These are phyloP conservation scores for Amphipoea oculea DNA, from an alignment of 2,888 invertebrate genomes.

Conservation along the genomic window DNA sequence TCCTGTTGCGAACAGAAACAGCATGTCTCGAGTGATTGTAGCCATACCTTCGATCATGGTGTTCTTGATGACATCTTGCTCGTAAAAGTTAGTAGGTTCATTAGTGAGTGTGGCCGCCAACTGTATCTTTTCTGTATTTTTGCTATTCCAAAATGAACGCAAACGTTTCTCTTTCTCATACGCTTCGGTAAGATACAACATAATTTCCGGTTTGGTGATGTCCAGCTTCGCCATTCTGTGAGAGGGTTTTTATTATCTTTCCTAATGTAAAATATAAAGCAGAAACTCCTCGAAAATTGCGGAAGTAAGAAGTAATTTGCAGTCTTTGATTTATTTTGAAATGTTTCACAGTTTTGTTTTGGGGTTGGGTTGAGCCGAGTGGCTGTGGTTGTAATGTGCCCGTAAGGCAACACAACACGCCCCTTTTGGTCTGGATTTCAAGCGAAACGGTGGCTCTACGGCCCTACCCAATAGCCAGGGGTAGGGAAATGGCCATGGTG, in stretches of 20 bases:
- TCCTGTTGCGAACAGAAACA: slow-evolving; percentile 70
- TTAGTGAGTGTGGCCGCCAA: slow-evolving; percentile 75
- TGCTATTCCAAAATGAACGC: slow-evolving; percentile 76
- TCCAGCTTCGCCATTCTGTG: slow-evolving; percentile 73
- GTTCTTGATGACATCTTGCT: slow-evolving; percentile 74
- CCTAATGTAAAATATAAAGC: no score
- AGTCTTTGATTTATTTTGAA: not conserved
- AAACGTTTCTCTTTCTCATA: slow-evolving; percentile 77
- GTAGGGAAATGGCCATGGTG: no score
- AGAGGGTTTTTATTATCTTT: not conserved
- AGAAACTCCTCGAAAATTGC: not conserved
- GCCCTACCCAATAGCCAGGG: no score
- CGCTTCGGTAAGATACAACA: slow-evolving; percentile 76
- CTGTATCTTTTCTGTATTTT: slow-evolving; percentile 69
- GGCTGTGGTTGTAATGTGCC: no score
- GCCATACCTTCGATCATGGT: slow-evolving; percentile 75
- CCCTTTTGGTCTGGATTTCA: no score
- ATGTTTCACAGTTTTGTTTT: not conserved
- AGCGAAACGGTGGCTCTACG: no score
- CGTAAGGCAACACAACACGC: no score
- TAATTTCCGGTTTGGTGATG: slow-evolving; percentile 75
- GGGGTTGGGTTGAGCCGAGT: no score
- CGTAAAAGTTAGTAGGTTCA: slow-evolving; percentile 75
- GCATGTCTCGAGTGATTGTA: slow-evolving; percentile 75
- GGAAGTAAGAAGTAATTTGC: not conserved